Base-by-base conservation (phyloP, 2,113 vertebrate species). In the Mastomys coucha region DNA sequence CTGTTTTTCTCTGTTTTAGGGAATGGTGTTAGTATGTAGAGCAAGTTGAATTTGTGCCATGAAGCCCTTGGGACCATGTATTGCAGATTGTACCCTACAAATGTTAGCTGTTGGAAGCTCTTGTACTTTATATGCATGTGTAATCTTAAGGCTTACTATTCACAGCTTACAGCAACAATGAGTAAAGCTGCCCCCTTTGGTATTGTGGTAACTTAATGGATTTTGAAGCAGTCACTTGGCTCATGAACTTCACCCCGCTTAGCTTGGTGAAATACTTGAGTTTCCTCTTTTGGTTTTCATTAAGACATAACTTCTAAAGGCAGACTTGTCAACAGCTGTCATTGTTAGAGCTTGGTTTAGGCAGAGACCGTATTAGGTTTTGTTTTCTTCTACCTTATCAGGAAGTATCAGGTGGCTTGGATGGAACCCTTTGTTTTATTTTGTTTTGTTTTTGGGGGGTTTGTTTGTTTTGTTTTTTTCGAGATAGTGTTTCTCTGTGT, bases 41-140 rank as follows among this genome's bases (percentile, higher is more conserved):
- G 33, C 12, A 39, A 14, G 65, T 45, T 85, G 65, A 26, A 56
- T 84, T 13, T 16, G 0, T 20, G 8, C 9, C 2, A 6, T 4
- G 7, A 1, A 7, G 7, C 26, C 1, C 20, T 67, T 42, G 45
- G n/a, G 26, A 8, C 45, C 5, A 19, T 6, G 7, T 8, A 4
- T 45, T 19, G 24, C 65, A 51, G 49, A 0, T 24, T 1, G 19
- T 2, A 5, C 33, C 5, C 19, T 26, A 2, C 8, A 1, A 24
- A 42, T 19, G 22, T 36, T 14, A 45, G 49, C 22, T 36, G 0
- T 49, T n/a, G 49, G 45, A 73, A 75, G 31, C n/a, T 65, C 19
- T 22, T 31, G 0, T 1, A 45, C 1, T 36, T 14, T 45, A 2
- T 42, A 12, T 45, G 36, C 49, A 17, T 19, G 0, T 28, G 1